Percentiles rank a stretch among this genome's conserved stretches.
phyloP scores from a whole-genome alignment of 2,113 vertebrate genomes.

The Picathartes gymnocephalus region DNA sequence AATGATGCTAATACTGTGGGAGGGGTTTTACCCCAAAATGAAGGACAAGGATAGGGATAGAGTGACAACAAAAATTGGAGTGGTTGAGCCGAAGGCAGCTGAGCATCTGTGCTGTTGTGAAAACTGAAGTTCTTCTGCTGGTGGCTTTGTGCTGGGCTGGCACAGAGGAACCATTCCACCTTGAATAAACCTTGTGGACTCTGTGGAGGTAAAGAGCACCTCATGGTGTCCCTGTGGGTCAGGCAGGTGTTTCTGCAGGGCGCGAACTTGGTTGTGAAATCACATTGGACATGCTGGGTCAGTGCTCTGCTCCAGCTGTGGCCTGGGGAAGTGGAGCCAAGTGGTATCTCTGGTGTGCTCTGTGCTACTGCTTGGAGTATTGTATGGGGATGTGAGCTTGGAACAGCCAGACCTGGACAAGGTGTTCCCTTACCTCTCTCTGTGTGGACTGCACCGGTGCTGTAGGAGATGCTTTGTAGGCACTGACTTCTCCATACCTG shows the following conservation, averaged over 20 bases:
- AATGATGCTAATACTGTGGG: background rate
- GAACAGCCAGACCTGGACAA: accelerated
- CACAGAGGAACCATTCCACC: background rate
- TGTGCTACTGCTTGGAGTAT: background rate
- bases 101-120: background rate
- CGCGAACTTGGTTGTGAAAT: accelerated
- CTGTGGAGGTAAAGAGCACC: background rate
- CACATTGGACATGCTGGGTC: accelerated
- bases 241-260: background rate
- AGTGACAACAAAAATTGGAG: background rate
- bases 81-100: background rate
- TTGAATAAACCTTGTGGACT: background rate
- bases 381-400: background rate
- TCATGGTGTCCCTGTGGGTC: background rate
- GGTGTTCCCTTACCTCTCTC: background rate
- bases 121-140: background rate
- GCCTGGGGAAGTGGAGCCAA: background rate
- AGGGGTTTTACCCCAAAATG: background rate
- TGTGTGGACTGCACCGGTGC: background rate
- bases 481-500: accelerated
- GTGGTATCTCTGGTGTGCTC: background rate
- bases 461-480: background rate
- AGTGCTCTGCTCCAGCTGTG: accelerated
- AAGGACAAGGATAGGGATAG: background rate
- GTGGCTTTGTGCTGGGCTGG: background rate